phyloP scores from a whole-genome alignment of 2,113 vertebrate genomes.

The Aleadryas rufinucha region DNA sequence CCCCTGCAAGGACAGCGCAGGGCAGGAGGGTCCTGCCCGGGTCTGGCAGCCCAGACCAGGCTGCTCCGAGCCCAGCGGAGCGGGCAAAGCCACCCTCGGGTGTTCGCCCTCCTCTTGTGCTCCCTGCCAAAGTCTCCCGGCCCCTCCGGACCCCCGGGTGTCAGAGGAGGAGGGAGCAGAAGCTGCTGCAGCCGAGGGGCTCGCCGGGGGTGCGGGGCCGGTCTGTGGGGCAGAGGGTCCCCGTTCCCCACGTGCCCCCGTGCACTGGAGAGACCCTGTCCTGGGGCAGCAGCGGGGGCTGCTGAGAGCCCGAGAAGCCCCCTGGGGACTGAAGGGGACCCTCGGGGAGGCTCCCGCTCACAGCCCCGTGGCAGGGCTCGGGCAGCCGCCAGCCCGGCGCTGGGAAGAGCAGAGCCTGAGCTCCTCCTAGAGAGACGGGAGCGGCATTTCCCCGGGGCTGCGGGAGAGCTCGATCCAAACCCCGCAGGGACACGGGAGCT shows the following conservation, averaged over 20 bases:
- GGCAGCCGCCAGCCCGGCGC: neutral
- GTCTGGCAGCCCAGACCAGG: too few species aligned
- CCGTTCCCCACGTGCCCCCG: rapidly evolving
- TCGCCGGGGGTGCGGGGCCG: rapidly evolving
- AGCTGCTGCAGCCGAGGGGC: neutral
- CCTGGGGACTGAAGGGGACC: neutral
- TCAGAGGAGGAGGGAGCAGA: neutral
- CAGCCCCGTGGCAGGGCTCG: neutral
- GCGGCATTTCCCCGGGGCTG: neutral
- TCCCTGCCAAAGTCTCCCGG: too few species aligned
- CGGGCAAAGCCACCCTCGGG: too few species aligned
- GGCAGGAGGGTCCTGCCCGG: too few species aligned
- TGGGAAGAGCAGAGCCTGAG: neutral
- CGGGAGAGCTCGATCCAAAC: neutral
- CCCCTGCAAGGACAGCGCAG: too few species aligned
- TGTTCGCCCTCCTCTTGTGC: too few species aligned
- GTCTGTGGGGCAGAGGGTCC: neutral
- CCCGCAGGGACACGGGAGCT: neutral
- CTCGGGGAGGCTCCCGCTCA: neutral
- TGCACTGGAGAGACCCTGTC: rapidly evolving
- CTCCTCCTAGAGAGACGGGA: neutral
- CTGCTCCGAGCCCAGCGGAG: too few species aligned
- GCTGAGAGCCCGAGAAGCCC: neutral
- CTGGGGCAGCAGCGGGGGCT: neutral
- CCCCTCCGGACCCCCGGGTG: too few species aligned